Conservation (phyloP, 2,888 invertebrate species). For the Branchipolynoe longqiensis region DNA sequence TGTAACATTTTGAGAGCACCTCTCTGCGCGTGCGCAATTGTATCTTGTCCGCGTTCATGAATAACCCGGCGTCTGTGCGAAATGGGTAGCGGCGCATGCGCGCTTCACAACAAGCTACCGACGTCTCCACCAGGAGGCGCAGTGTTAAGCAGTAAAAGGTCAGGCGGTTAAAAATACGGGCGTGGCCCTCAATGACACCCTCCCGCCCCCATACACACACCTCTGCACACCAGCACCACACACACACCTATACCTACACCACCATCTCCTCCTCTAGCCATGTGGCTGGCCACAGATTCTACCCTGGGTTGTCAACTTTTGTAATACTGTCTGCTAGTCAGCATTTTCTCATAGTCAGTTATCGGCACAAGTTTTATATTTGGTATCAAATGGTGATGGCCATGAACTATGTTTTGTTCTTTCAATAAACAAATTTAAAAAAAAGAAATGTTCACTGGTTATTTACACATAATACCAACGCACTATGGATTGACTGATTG, state of each 20-base stretch:
- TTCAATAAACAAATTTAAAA: too few relatives aligned
- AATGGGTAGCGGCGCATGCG: neutral
- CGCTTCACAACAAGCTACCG: neutral
- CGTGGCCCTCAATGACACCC: neutral
- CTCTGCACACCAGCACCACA: too few relatives aligned
- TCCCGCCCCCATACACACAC: too few relatives aligned
- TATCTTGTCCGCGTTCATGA: neutral
- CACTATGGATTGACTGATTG: too few relatives aligned
- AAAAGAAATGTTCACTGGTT: too few relatives aligned
- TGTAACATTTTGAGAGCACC: neutral
- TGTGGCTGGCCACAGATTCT: too few relatives aligned
- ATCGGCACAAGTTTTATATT: too few relatives aligned
- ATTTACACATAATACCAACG: too few relatives aligned
- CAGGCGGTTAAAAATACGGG: slow-evolving; percentile 23
- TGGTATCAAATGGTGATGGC: too few relatives aligned
- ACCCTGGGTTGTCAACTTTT: neutral
- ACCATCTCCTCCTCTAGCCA: too few relatives aligned
- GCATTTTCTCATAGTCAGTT: neutral
- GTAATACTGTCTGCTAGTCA: slow-evolving; percentile 15
- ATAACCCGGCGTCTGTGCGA: neutral
- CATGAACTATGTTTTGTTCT: too few relatives aligned
- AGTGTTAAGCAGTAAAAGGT: slow-evolving; percentile 21
- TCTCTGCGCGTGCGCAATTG: neutral
- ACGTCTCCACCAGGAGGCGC: neutral
- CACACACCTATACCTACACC: too few relatives aligned